A percentile compares a stretch with the other conserved stretches of the same genome.
These are phyloP conservation scores for Suncus etruscus DNA, from an alignment of 2,113 vertebrate species.

Conservation along the genomic window DNA sequence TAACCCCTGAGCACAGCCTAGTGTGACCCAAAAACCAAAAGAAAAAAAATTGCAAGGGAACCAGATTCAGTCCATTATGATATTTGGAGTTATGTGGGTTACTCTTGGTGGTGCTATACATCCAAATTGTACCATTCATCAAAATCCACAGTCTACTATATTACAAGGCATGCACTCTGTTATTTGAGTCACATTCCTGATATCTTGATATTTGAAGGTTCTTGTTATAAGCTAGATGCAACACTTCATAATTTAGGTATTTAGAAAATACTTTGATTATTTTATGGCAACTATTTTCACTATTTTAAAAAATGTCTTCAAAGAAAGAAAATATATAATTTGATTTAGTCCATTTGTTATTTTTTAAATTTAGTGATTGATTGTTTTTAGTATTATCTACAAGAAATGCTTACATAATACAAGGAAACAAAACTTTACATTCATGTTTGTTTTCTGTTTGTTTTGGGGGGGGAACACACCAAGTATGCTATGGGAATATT, in stretches of 20 bases:
- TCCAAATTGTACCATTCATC: too few relatives aligned
- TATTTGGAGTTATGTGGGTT: too few relatives aligned
- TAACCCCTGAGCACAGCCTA: too few relatives aligned
- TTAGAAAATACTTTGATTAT: conserved; percentile 24
- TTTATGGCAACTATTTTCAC: neutral
- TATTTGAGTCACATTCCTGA: neutral
- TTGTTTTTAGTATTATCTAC: neutral
- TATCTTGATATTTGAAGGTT: neutral
- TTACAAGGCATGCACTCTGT: too few relatives aligned
- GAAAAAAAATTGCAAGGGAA: too few relatives aligned
- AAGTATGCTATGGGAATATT: too few relatives aligned
- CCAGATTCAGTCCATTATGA: too few relatives aligned
- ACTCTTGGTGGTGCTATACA: too few relatives aligned
- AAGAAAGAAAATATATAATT: neutral
- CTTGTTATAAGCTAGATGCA: neutral
- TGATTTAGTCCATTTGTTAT: neutral
- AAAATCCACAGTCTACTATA: too few relatives aligned
- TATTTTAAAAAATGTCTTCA: neutral
- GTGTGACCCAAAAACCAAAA: too few relatives aligned
- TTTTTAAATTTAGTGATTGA: neutral
- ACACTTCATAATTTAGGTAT: neutral
- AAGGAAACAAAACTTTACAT: neutral
- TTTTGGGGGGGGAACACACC: too few relatives aligned
- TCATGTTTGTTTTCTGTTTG: neutral
- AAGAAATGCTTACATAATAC: neutral